These are phyloP conservation scores for Mongoloraphidia duomilia DNA, from an alignment of 2,888 invertebrate species.

Conservation along the genomic window DNA sequence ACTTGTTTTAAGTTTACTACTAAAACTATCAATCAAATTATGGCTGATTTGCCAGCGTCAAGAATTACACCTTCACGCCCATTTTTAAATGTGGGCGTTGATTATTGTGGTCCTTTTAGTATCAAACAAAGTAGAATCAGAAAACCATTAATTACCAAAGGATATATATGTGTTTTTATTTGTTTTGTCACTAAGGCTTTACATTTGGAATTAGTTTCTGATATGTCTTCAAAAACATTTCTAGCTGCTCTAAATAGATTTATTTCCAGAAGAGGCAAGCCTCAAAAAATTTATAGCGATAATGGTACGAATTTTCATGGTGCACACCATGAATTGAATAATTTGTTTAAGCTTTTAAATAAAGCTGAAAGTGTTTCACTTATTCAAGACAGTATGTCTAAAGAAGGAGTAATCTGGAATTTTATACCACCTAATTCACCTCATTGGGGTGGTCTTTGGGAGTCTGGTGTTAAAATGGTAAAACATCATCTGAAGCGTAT, in stretches of 20 bases:
- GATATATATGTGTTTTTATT: slow-evolving; percentile 6
- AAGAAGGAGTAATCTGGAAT: slow-evolving; percentile 2
- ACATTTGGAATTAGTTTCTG: slow-evolving; percentile 3
- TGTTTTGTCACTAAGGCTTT: slow-evolving; percentile 6
- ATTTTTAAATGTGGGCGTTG: neutral
- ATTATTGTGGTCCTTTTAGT: neutral
- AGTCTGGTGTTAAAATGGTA: neutral
- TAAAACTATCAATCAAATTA: neutral
- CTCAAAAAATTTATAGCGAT: slow-evolving; percentile 2
- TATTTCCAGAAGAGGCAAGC: slow-evolving; percentile 2
- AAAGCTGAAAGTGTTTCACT: too few species aligned
- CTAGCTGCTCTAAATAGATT: slow-evolving; percentile 5
- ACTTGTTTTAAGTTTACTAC: too few species aligned
- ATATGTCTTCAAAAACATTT: neutral
- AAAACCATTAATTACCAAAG: neutral
- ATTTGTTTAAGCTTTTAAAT: neutral
- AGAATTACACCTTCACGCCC: neutral
- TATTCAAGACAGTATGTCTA: neutral
- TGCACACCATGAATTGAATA: neutral
- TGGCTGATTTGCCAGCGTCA: neutral
- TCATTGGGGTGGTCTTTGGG: slow-evolving; percentile 6
- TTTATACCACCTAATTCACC: slow-evolving; percentile 7
- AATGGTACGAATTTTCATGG: slow-evolving; percentile 8
- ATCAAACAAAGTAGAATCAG: neutral
- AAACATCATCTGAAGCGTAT: neutral